These are phyloP conservation scores for Lithobius niger DNA, from an alignment of 1,140 invertebrate species.

Conservation along the genomic window DNA sequence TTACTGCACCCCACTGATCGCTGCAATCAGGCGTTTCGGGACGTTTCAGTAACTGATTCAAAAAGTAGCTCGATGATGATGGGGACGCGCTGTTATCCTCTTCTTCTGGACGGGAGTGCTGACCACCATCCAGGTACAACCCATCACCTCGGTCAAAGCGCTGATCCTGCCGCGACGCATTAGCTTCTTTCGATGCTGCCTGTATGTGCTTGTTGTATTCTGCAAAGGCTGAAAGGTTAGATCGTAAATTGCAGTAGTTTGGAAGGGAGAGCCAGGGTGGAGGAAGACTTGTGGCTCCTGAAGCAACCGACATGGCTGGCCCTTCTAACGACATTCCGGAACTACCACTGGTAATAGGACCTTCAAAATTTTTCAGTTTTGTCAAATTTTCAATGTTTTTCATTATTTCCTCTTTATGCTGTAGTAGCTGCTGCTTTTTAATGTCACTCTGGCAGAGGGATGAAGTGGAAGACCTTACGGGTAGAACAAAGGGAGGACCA, in stretches of 20 bases:
- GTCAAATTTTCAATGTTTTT: not conserved
- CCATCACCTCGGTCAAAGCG: not conserved
- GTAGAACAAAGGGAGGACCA: not conserved
- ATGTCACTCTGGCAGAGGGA: not conserved
- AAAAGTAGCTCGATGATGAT: not conserved
- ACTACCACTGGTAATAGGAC: not conserved
- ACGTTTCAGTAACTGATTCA: not conserved
- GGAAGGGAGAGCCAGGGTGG: not conserved
- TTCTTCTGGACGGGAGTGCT: not conserved
- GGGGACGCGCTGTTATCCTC: not conserved
- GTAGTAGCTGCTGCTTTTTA: slow-evolving; percentile 1
- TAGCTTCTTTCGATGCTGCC: not conserved
- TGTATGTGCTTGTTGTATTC: not conserved
- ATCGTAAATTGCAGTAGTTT: not conserved
- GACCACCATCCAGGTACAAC: not conserved
- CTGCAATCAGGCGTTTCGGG: slow-evolving; percentile 2
- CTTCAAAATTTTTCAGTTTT: not conserved
- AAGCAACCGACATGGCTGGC: not conserved
- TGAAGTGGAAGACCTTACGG: not conserved
- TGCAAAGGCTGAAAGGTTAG: not conserved
- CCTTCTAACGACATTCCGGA: not conserved
- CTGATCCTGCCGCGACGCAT: not conserved
- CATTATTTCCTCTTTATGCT: not conserved
- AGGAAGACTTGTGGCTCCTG: not conserved
- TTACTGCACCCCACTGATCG: not conserved